These are phyloP conservation scores for Aphidius colemani DNA, from an alignment of 2,888 invertebrate species.

Conservation along the genomic window DNA sequence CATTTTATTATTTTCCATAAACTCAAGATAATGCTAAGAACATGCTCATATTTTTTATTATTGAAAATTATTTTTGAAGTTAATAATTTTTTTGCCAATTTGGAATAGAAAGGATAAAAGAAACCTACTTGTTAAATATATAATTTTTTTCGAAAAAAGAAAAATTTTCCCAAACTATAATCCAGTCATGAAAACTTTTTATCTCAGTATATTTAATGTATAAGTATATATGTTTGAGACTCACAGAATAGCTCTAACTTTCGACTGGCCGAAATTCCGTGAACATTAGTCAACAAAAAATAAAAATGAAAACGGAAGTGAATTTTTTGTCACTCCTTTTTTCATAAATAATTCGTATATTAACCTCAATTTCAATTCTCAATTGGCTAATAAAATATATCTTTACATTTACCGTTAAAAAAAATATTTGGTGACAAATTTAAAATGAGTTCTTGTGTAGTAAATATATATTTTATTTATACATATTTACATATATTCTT, in stretches of 20 bases:
- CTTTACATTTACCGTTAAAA: constrained; percentile 42
- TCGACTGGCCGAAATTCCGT: constrained; percentile 16
- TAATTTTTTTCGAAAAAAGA: constrained; percentile 6
- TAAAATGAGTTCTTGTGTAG: too few relatives aligned
- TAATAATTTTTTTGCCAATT: not conserved
- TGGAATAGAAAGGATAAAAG: not conserved
- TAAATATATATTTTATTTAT: not conserved
- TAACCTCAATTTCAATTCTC: constrained; percentile 21
- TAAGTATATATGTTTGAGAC: too few relatives aligned
- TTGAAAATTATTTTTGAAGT: too few relatives aligned
- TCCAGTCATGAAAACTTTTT: too few relatives aligned
- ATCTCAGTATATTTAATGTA: too few relatives aligned
- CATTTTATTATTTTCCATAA: constrained; percentile 35
- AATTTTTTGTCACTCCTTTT: not conserved
- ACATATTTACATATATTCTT: not conserved
- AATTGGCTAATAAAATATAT: constrained; percentile 12
- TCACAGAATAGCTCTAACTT: too few relatives aligned
- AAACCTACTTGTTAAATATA: constrained; percentile 1
- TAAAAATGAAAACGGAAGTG: constrained; percentile 21
- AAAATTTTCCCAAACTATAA: not conserved
- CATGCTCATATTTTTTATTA: too few relatives aligned
- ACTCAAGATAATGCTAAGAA: too few relatives aligned
- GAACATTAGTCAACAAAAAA: constrained; percentile 5
- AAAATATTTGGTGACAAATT: constrained; percentile 16
- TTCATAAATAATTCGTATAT: constrained; percentile 13